Evolutionary conservation across 1,140 invertebrate genomes (phyloP).

Genomic region (honey bee (Apis mellifera)): Amel_HAv3.1 CM009932.2:5610001-5610500

Average conservation of each 20-base stretch:
- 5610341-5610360: neutral
- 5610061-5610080: no score
- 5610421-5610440: neutral
- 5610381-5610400: neutral
- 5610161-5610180: conserved; percentile 27
- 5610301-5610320: conserved; percentile 3
- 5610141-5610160: neutral
- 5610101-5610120: no score
- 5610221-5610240: conserved; percentile 21
- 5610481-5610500: no score
- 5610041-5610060: neutral
- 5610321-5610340: neutral
- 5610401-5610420: neutral
- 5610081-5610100: neutral
- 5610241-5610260: neutral
- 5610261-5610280: neutral
- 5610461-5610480: no score
- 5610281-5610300: conserved; percentile 16
- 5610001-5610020: neutral
- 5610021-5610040: neutral
- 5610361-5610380: conserved; percentile 18
- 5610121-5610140: neutral
- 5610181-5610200: neutral
- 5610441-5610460: no score
- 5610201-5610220: neutral